Conservation (phyloP, 2,888 invertebrate genomes). For the Lucinisca nassula region DNA sequence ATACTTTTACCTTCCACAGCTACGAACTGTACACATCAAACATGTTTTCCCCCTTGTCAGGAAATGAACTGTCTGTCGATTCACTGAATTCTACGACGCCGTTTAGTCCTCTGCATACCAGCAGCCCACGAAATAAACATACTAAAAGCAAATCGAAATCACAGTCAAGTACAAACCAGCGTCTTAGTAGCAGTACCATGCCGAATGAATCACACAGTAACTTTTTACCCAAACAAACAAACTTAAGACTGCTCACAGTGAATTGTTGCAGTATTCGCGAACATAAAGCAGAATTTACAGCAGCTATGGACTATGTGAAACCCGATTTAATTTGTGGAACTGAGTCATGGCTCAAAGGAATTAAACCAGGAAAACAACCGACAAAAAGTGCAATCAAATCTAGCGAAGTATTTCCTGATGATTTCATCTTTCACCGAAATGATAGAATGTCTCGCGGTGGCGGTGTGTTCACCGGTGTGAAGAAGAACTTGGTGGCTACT, state of each 20-base stretch:
- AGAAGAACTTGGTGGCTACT: slow-evolving; percentile 27
- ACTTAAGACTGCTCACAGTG: slow-evolving; percentile 40
- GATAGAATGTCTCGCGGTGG: slow-evolving; percentile 34
- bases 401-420: slow-evolving; percentile 35
- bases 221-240: slow-evolving; percentile 23
- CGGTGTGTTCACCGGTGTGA: slow-evolving; percentile 46
- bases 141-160: neutral
- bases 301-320: slow-evolving; percentile 7
- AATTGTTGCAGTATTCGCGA: slow-evolving; percentile 48
- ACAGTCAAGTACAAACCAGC: no score
- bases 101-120: slow-evolving; percentile 8
- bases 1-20: slow-evolving; percentile 26
- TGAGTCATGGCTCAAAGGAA: slow-evolving; percentile 40
- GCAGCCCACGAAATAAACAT: neutral
- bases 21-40: slow-evolving; percentile 21
- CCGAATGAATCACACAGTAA: neutral
- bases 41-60: slow-evolving; percentile 11
- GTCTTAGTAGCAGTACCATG: no score
- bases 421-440: slow-evolving; percentile 30
- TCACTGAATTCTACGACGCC: neutral
- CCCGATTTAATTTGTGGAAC: slow-evolving; percentile 32
- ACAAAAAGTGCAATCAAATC: slow-evolving; percentile 26
- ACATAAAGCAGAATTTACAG: slow-evolving; percentile 24
- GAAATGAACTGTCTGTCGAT: slow-evolving; percentile 16
- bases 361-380: slow-evolving; percentile 47